Base-by-base conservation (phyloP, 2,113 vertebrate genomes). In the Ammospiza caudacuta region DNA sequence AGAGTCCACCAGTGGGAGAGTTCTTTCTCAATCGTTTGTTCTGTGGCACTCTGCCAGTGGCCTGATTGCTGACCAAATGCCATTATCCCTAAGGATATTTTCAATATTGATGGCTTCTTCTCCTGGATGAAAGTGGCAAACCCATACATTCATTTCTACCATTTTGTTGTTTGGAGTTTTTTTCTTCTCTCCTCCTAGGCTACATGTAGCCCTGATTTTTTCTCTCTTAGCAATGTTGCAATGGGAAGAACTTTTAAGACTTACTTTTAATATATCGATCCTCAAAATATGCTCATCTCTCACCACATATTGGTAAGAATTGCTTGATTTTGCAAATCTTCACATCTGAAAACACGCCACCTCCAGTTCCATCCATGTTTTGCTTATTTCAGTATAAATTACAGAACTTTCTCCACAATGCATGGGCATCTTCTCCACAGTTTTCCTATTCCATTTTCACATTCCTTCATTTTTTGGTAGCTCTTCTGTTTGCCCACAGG, bases 151-250 rank as follows among this genome's bases (percentile, higher is more conserved):
- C 4, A 58, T 79, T 91, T 87, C 24, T 59, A 18, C 17, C 23
- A 0, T 7, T 43, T 35, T 33, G 9, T 41, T 14, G 5, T 12
- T 41, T 12, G 20, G 0, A 15, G 43, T 47, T 59, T 46, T 54
- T 64, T 35, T 15, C 11, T 44, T 59, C 21, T 52, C 5, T 89
- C 37, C 46, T 74, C 27, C 14, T 76, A 29, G 16, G 33, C 24
- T 15, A 41, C 14, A 23, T 55, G n/a, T 47, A 70, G 46, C 20
- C 12, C 31, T 22, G 9, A 0, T 24, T 79, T 70, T 61, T 52
- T 44, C 29, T 89, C 37, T 19, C 13, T 70, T 35, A 75, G 29
- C 29, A 55, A 13, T 85, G 41, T 23, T 61, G 29, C n/a, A 79
- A 20, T 33, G 29, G 89, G 49, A 87, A 74, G 27, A 84, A 79